These are phyloP conservation scores for Pseudoatta argentina DNA, from an alignment of 1,140 invertebrate genomes.

Conservation along the genomic window DNA sequence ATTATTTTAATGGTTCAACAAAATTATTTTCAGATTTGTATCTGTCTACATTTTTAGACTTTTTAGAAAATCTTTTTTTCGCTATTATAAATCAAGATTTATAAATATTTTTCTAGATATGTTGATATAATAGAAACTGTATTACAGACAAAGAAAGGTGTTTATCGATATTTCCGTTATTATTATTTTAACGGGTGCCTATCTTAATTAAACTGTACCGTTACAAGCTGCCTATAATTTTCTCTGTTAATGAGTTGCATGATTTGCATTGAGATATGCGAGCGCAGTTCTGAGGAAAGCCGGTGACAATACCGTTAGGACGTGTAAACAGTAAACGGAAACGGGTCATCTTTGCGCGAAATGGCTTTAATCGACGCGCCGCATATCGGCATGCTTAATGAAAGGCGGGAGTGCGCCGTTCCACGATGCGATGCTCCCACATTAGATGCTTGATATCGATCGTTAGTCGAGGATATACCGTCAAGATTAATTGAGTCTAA, in stretches of 20 bases:
- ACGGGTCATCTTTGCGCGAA: slow-evolving; percentile 30
- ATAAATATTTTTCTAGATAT: slow-evolving; percentile 6
- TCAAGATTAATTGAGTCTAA: slow-evolving; percentile 82
- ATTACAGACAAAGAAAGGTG: neutral
- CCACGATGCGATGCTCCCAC: slow-evolving; percentile 32
- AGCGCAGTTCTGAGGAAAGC: neutral
- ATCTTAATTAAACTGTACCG: neutral
- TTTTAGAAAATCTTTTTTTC: neutral
- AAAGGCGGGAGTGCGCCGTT: slow-evolving; percentile 49
- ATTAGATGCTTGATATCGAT: slow-evolving; percentile 70
- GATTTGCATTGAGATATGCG: neutral
- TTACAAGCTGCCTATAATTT: neutral
- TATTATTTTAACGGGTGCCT: neutral
- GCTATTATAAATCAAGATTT: neutral
- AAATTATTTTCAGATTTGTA: no score
- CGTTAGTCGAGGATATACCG: slow-evolving; percentile 55
- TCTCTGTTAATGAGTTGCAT: neutral
- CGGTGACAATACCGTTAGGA: slow-evolving; percentile 11
- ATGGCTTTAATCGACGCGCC: slow-evolving; percentile 64
- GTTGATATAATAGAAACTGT: neutral
- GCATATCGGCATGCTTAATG: slow-evolving; percentile 45
- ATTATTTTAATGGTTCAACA: no score
- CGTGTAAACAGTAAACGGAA: slow-evolving; percentile 15
- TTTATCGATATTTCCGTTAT: neutral
- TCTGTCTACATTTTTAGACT: no score